Evolutionary conservation across 2,113 vertebrate genomes (phyloP).

Genomic region (Paraplagusia blochii): DNA sequence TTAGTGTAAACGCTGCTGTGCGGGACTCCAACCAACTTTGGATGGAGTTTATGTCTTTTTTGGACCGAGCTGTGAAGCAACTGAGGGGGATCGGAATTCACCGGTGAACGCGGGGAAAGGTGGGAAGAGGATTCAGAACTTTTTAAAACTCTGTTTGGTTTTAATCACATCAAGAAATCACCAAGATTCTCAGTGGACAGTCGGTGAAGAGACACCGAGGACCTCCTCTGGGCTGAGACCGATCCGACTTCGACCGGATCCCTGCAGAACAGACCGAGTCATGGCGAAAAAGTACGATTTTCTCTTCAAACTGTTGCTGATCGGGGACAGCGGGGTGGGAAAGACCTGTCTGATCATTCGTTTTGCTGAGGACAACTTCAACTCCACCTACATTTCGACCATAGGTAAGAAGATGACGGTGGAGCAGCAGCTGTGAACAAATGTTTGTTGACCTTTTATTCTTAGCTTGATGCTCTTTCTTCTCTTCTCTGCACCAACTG

Average conservation of each 20-base stretch:
- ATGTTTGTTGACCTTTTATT: slow-evolving; percentile 17
- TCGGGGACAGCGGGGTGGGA: slow-evolving; percentile 93
- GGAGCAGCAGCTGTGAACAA: neutral
- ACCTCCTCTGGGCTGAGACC: neutral
- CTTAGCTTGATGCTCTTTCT: slow-evolving; percentile 4
- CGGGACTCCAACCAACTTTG: slow-evolving; percentile 29
- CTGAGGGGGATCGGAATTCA: slow-evolving; percentile 61
- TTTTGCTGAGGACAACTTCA: slow-evolving; percentile 93
- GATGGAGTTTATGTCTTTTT: slow-evolving; percentile 24
- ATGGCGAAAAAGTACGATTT: slow-evolving; percentile 95
- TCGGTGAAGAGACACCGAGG: slow-evolving; percentile 17
- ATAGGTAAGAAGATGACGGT: slow-evolving; percentile 80
- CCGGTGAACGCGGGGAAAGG: slow-evolving; percentile 51
- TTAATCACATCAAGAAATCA: neutral
- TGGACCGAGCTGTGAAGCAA: slow-evolving; percentile 36
- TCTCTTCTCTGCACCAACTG: slow-evolving; percentile 28
- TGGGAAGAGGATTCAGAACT: slow-evolving; percentile 20
- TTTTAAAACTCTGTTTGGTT: neutral
- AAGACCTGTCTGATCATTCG: slow-evolving; percentile 94
- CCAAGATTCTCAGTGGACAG: neutral
- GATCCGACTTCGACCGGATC: slow-evolving; percentile 3
- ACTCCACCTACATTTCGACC: slow-evolving; percentile 93
- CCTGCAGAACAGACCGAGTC: no score
- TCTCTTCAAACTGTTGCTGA: slow-evolving; percentile 88
- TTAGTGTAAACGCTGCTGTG: neutral